Evolutionary conservation across 2,888 invertebrate genomes (phyloP).

Genomic region (Aradus depressus): DNA sequence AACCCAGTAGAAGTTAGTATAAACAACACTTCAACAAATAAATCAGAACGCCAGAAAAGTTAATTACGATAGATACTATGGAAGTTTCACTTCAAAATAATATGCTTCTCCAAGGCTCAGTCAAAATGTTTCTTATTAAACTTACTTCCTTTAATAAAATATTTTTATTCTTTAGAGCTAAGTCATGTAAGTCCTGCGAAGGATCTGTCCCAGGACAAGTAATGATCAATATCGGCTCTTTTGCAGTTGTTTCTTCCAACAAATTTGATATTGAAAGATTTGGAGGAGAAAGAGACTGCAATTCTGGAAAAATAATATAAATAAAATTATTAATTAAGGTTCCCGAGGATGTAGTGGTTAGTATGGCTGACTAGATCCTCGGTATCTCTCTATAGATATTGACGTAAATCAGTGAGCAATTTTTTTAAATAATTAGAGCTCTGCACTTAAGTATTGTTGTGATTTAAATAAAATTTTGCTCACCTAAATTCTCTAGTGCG

Average conservation of each 20-base stretch:
- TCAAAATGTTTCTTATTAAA: too few relatives aligned
- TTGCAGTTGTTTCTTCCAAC: slow-evolving; percentile 43
- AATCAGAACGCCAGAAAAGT: too few relatives aligned
- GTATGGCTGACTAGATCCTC: too few relatives aligned
- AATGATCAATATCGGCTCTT: slow-evolving; percentile 70
- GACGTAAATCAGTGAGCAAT: too few relatives aligned
- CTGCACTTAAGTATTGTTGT: too few relatives aligned
- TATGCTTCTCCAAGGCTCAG: too few relatives aligned
- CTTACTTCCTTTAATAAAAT: slow-evolving; percentile 7
- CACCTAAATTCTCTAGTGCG: slow-evolving; percentile 19
- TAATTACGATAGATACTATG: too few relatives aligned
- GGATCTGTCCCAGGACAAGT: slow-evolving; percentile 87
- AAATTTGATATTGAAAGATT: slow-evolving; percentile 46
- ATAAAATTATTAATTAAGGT: background rate
- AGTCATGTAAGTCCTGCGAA: slow-evolving; percentile 57
- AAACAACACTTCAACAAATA: too few relatives aligned
- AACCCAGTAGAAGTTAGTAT: too few relatives aligned
- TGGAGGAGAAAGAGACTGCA: slow-evolving; percentile 47
- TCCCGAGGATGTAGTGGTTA: background rate
- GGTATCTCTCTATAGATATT: background rate
- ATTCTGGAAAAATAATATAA: slow-evolving; percentile 35
- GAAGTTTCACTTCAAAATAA: too few relatives aligned
- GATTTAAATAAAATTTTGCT: background rate
- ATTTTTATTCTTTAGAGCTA: slow-evolving; percentile 7
- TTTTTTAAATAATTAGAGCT: too few relatives aligned